Conservation (phyloP, 2,888 invertebrate species). For the Cheilosia urbana region DNA sequence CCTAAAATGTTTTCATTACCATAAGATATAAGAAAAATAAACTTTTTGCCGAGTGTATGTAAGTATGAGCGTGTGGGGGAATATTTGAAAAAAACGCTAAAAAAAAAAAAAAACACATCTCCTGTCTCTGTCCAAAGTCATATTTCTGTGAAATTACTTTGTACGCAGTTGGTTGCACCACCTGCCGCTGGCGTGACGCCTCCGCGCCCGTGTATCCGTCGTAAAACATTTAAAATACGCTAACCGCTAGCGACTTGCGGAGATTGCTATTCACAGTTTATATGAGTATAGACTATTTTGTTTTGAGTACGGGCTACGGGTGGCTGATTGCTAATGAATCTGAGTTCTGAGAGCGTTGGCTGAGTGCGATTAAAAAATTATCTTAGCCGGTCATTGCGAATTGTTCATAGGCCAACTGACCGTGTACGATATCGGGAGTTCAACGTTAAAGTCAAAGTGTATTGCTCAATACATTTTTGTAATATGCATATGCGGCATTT, state of each 20-base stretch:
- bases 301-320: neutral
- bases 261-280: conserved; percentile 6
- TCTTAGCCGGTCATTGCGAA: conserved; percentile 31
- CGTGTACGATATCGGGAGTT: conserved; percentile 30
- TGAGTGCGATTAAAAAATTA: conserved; percentile 21
- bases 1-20: conserved; percentile 68
- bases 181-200: conserved; percentile 61
- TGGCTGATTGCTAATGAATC: neutral
- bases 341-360: conserved; percentile 3
- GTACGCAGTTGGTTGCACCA: conserved; percentile 56
- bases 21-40: conserved; percentile 54
- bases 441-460: conserved; percentile 16
- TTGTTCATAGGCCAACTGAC: conserved; percentile 26
- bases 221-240: conserved; percentile 52
- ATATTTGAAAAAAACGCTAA: neutral
- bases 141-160: conserved; percentile 61
- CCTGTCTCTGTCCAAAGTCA: conserved; percentile 17
- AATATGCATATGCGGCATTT: no score
- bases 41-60: conserved; percentile 6
- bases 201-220: conserved; percentile 49
- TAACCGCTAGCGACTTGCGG: conserved; percentile 39
- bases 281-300: neutral
- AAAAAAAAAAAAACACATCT: neutral
- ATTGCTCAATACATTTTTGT: conserved; percentile 14
- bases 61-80: neutral